Conservation (phyloP, 2,797 vertebrate genomes). For the Silurus lanzhouensis region DNA sequence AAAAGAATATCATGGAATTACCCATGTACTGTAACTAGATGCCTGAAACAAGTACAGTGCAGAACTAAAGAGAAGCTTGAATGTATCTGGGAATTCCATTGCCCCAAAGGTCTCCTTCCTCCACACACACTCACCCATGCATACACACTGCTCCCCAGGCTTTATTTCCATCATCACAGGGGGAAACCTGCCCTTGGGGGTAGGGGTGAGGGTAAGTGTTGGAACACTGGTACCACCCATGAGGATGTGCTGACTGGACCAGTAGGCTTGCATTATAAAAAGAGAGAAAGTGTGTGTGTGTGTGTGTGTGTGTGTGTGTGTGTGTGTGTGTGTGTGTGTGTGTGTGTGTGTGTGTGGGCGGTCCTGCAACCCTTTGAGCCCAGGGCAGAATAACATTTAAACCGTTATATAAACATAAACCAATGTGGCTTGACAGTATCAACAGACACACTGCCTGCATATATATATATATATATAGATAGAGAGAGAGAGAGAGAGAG, state of each 20-base stretch:
- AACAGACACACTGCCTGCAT: slow-evolving; percentile 47
- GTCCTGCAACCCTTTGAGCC: slow-evolving; percentile 45
- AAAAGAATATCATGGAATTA: neutral
- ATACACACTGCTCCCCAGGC: slow-evolving; percentile 8
- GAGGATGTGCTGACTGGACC: slow-evolving; percentile 25
- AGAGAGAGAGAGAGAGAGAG: no score
- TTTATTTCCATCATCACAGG: slow-evolving; percentile 24
- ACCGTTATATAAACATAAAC: slow-evolving; percentile 71
- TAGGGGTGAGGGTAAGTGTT: neutral
- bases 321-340: neutral
- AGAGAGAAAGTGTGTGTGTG: neutral
- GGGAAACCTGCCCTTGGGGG: slow-evolving; percentile 20
- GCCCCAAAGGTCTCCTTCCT: slow-evolving; percentile 9
- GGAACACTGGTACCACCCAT: slow-evolving; percentile 24
- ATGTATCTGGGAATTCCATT: slow-evolving; percentile 10
- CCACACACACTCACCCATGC: slow-evolving; percentile 14
- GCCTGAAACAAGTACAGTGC: neutral
- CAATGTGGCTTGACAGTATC: slow-evolving; percentile 69
- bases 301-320: neutral
- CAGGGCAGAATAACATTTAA: slow-evolving; percentile 67
- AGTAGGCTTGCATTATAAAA: neutral
- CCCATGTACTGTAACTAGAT: neutral
- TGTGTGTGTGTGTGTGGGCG: slow-evolving; percentile 17
- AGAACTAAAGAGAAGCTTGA: neutral
- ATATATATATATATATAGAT: neutral